A percentile compares a stretch with the other conserved stretches of the same genome.
Conservation (phyloP, 92 coral and sea anemone species). For the Zoanthus sociatus region DNA sequence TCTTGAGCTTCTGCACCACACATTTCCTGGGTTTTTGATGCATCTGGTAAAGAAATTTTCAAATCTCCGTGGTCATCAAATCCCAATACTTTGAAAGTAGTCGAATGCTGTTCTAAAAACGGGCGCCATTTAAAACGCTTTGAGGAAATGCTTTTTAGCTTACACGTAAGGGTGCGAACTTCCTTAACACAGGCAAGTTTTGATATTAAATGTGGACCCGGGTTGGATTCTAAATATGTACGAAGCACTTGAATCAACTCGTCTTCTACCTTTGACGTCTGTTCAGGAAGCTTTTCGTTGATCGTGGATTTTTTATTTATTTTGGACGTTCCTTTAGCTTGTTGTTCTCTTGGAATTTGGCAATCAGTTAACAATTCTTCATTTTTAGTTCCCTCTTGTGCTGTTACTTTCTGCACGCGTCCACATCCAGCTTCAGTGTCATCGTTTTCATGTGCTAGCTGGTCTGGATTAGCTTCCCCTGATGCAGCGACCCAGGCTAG, state of each 20-base stretch:
- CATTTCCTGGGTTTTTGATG: background rate
- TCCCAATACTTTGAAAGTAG: background rate
- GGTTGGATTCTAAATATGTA: background rate
- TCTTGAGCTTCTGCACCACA: background rate
- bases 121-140: conserved; percentile 13
- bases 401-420: background rate
- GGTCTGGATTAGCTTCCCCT: background rate
- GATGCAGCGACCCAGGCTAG: background rate
- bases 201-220: conserved; percentile 14
- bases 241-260: background rate
- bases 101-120: background rate
- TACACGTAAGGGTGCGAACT: background rate
- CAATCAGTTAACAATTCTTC: background rate
- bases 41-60: background rate
- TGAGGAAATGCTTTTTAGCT: background rate
- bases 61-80: background rate
- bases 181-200: background rate
- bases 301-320: background rate
- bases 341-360: background rate
- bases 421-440: background rate
- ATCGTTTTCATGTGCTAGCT: background rate
- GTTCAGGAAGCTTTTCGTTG: no score
- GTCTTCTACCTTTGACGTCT: background rate
- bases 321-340: background rate
- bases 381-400: background rate